Conservation (phyloP, 2,888 invertebrate genomes). For the Epinotia brunnichana region DNA sequence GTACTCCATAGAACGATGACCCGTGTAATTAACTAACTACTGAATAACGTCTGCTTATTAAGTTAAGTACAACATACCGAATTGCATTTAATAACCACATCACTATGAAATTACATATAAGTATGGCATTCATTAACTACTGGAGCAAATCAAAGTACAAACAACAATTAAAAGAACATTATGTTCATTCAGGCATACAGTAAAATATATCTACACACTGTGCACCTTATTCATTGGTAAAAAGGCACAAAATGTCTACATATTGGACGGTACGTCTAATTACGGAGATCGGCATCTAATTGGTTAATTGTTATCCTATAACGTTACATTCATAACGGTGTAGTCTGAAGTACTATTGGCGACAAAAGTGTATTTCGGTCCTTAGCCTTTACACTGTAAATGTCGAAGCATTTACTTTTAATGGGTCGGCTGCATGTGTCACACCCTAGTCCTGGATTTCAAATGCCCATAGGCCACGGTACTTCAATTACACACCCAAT, state of each 20-base stretch:
- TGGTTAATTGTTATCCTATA: conserved; percentile 44
- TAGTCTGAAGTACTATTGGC: conserved; percentile 13
- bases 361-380: conserved; percentile 3
- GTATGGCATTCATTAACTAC: conserved; percentile 19
- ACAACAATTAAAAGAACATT: conserved; percentile 40
- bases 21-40: too few species aligned
- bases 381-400: too few species aligned
- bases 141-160: conserved; percentile 32
- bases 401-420: too few species aligned
- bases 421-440: too few species aligned
- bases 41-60: background rate
- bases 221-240: background rate
- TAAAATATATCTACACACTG: background rate
- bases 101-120: background rate
- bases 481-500: too few species aligned
- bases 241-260: background rate
- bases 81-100: background rate
- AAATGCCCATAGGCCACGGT: too few species aligned
- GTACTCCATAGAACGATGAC: background rate
- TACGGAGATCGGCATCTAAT: conserved; percentile 35
- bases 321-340: conserved; percentile 43
- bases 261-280: conserved; percentile 17
- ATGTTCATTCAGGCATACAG: conserved; percentile 29
- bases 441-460: too few species aligned
- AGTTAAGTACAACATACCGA: background rate